Base-by-base conservation (phyloP, 2,113 vertebrate species). In the Pelobates fuscus region DNA sequence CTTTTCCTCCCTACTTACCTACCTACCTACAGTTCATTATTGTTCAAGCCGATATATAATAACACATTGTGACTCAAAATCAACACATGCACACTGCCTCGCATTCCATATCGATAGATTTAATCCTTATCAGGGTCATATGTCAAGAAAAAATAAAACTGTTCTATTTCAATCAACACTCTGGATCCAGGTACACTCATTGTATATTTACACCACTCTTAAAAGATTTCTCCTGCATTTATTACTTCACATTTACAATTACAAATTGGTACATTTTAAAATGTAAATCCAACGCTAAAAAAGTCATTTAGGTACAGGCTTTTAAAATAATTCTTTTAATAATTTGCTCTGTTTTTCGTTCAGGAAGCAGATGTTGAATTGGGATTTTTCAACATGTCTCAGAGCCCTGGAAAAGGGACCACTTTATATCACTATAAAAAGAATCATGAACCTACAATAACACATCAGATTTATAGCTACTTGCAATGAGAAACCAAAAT, bases 361-460 rank as follows among this genome's bases (percentile, higher is more conserved):
- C 64, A 54, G 57, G 30, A 72, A 72, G 57, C 82, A 73, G 73
- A 76, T 4, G 52, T 63, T 77, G 69, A 23, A 27, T 25, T 20
- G 2, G 1, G 1, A 15, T 18, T 32, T 7, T 24, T 29, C 59
- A 27, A 72, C 37, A 63, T 57, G 41, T 67, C 67, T 75, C 61
- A 63, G 80, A 80, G 43, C 67, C n/a, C 17, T 64, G n/a, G 55
- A 3, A 61, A 82, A 25, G 79, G 68, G 1, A 10, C 27, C 63
- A 43, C 70, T 84, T 77, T 80, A 71, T 52, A 79, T 43, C 60
- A 41, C 60, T 66, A 43, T 80, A 78, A 71, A 82, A 82, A 46
- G 49, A 81, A 77, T 81, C 67, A 49, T 70, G 74, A 69, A 58
- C 77, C 78, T 80, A 78, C 82, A 74, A 55, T 66, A 84, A 61